Evolutionary conservation across 2,113 vertebrate species (phyloP), one percentile per base, ranked within the genome.

Genomic region (Rhinolophus sinicus): DNA sequence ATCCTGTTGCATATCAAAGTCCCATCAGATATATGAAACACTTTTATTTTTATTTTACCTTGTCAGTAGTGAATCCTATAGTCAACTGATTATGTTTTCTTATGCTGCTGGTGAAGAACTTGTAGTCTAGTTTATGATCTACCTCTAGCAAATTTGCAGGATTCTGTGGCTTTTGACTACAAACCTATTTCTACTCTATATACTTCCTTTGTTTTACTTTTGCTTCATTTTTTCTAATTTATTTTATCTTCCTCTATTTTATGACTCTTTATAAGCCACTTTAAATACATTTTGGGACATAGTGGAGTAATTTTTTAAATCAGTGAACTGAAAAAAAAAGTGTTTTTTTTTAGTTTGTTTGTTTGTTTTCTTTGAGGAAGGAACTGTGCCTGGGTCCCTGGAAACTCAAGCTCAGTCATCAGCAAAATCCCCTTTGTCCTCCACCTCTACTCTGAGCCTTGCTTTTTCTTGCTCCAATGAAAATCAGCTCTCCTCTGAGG

Each of bases 41-140:
- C 19, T 52, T 90, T 60, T 76, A 24, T 80, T 87, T 90, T 92
- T 91, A 72, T 88, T 85, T 65, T 76, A 30, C 62, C 28, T 83
- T 38, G 30, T 96, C 58, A 76, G 28, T 38, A 72, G 44, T 54
- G 38, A 90, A 21, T 84, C 69, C 22, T 26, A 6, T 16, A 50
- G 15, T 47, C 82, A 73, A 84, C 44, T 47, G 38, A n/a, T 75
- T 44, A 22, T 50, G 3, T 84, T 93, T 65, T n/a, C 77, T 75
- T 64, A 21, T n/a, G 52, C 26, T 81, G 22, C 18, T 86, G 33
- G 56, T 73, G 19, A 75, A 50, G 69, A 84, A 73, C 22, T 10
- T n/a, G 65, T 50, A 70, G 12, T 30, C 22, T 50, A 33, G 19
- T 77, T 62, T 72, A 44, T 77, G 92, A 64, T 8, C 19, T 6